Percentiles rank a stretch among this genome's conserved stretches.
These are phyloP conservation scores for Nipponia nippon DNA, from an alignment of 2,113 vertebrate species.

Conservation along the genomic window DNA sequence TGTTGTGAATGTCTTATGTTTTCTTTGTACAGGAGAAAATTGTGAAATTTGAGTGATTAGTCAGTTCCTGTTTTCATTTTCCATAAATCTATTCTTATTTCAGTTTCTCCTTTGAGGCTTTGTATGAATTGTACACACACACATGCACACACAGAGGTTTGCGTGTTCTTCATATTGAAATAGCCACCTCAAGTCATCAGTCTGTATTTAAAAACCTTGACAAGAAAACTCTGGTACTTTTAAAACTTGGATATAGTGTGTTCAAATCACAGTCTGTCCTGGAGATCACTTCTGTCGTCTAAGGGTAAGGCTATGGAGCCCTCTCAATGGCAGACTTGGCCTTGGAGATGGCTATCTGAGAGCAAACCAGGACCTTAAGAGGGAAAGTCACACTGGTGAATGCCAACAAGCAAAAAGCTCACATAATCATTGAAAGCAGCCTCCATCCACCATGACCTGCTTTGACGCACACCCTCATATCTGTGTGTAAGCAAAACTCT, in stretches of 20 bases:
- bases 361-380: background rate
- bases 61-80: conserved; percentile 67
- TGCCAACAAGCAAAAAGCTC: background rate
- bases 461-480: background rate
- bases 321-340: background rate
- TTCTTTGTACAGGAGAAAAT: conserved; percentile 29
- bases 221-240: background rate
- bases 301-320: background rate
- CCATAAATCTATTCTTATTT: conserved; percentile 55
- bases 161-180: background rate
- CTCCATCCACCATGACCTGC: background rate
- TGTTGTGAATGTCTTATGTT: background rate
- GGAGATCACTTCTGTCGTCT: background rate
- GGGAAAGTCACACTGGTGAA: background rate
- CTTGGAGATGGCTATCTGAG: background rate
- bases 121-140: background rate
- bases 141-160: background rate
- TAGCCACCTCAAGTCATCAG: background rate
- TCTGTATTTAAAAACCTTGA: background rate
- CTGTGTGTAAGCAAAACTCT: background rate
- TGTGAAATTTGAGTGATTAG: conserved; percentile 46
- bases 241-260: background rate
- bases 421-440: background rate
- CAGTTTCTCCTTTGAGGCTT: conserved; percentile 32
- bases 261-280: background rate